Conservation (phyloP, 2,888 invertebrate genomes). For the Zelleria hepariella region DNA sequence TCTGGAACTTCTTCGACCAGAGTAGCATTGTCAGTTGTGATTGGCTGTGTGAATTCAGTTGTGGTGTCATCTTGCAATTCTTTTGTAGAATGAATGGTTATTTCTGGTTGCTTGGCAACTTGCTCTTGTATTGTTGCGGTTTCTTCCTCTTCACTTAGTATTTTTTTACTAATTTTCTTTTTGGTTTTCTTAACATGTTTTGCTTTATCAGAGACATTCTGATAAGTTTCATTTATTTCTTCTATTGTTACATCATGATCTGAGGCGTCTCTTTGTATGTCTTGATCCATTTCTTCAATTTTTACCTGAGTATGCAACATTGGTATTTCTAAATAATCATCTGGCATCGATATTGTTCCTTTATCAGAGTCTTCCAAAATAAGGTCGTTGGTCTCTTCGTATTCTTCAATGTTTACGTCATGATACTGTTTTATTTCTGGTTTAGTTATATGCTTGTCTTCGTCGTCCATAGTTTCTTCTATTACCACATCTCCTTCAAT, state of each 20-base stretch:
- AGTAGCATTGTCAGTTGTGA: conserved; percentile 23
- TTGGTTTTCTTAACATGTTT: conserved; percentile 14
- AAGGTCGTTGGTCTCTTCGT: conserved; percentile 31
- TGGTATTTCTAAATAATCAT: conserved; percentile 40
- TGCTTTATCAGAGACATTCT: conserved; percentile 31
- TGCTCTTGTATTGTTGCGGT: conserved; percentile 40
- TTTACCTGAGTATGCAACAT: conserved; percentile 33
- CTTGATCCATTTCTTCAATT: conserved; percentile 26
- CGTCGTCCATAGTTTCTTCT: conserved; percentile 54
- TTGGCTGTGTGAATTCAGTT: conserved; percentile 1
- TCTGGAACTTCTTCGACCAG: conserved; percentile 11
- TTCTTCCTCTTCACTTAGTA: conserved; percentile 30
- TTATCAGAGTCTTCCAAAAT: conserved; percentile 31
- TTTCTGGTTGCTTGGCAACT: conserved; percentile 47
- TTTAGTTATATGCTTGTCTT: conserved; percentile 15
- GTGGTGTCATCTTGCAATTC: conserved; percentile 21
- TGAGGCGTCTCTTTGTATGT: conserved; percentile 21
- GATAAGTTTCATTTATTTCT: conserved; percentile 19
- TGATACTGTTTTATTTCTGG: conserved; percentile 20
- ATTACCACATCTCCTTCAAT: conserved; percentile 64
- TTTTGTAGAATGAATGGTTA: conserved; percentile 39
- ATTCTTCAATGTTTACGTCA: conserved; percentile 55
- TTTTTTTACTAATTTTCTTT: conserved; percentile 32
- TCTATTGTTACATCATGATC: conserved; percentile 6
- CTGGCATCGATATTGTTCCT: conserved; percentile 47